Evolutionary conservation across 2,113 vertebrate species (phyloP).

Genomic region (Xiphias gladius): DNA sequence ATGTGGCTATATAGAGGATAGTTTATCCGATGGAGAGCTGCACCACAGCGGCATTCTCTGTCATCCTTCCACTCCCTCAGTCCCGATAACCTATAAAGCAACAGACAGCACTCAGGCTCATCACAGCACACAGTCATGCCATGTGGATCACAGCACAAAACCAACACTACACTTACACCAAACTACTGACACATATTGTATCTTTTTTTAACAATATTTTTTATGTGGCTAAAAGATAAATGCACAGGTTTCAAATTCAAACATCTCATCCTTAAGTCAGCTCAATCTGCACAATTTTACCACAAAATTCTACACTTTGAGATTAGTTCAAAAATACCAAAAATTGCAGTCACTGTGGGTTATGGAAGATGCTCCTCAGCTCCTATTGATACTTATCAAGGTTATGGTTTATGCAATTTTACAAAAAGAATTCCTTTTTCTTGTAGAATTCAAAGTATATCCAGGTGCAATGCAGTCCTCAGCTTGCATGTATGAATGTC

Average conservation of each 20-base stretch:
- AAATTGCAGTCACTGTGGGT: background rate
- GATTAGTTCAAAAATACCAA: background rate
- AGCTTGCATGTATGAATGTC: background rate
- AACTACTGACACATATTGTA: background rate
- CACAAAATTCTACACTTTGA: background rate
- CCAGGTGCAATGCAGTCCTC: background rate
- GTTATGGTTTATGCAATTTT: background rate
- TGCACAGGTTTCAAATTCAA: background rate
- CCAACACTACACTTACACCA: background rate
- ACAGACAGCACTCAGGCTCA: constrained; percentile 25
- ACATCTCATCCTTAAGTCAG: background rate
- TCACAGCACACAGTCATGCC: constrained; percentile 15
- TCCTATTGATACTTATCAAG: background rate
- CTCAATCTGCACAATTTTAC: background rate
- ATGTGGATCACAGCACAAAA: constrained; percentile 15
- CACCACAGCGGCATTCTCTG: constrained; percentile 17
- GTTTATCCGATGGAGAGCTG: constrained; percentile 45
- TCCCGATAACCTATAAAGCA: constrained; percentile 42
- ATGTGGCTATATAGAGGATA: constrained; percentile 44
- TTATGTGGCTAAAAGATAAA: background rate
- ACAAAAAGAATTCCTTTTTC: background rate
- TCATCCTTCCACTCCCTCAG: constrained; percentile 31
- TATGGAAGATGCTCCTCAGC: background rate
- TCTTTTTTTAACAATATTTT: background rate
- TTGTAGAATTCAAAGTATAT: constrained; percentile 1